Evolutionary conservation across 2,888 invertebrate species (phyloP).

Genomic region (Taenaris catops): DNA sequence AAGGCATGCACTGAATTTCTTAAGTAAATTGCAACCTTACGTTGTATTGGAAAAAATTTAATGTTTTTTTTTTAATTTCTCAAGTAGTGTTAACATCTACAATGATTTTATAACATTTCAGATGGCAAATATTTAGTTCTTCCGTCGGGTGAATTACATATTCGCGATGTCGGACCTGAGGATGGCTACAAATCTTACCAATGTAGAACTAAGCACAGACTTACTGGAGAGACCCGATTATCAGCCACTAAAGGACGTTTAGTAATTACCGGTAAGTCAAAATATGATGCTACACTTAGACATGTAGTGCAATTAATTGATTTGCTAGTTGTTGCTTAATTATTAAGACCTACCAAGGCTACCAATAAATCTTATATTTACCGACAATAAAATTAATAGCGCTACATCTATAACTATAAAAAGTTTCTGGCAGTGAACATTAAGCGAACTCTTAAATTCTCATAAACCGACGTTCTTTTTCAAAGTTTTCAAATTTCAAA

Average conservation of each 20-base stretch:
- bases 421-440: constrained; percentile 15
- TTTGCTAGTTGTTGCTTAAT: too few relatives aligned
- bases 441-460: not conserved
- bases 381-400: constrained; percentile 23
- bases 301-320: constrained; percentile 26
- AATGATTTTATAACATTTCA: constrained; percentile 49
- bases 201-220: constrained; percentile 94
- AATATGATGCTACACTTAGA: too few relatives aligned
- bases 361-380: too few relatives aligned
- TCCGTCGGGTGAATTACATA: constrained; percentile 96
- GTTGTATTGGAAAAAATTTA: constrained; percentile 39
- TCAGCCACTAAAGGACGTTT: constrained; percentile 96
- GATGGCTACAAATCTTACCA: constrained; percentile 97
- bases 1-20: constrained; percentile 61
- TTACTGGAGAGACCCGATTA: constrained; percentile 94
- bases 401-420: too few relatives aligned
- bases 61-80: not conserved
- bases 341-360: too few relatives aligned
- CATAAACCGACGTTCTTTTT: too few relatives aligned
- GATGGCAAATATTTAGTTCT: constrained; percentile 97
- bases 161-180: constrained; percentile 96
- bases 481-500: too few relatives aligned
- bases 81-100: too few relatives aligned
- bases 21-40: constrained; percentile 69
- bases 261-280: constrained; percentile 94